Evolutionary conservation across 1,140 invertebrate genomes (phyloP), one percentile per base, ranked within the genome.

Genomic region (Megathymus violae): DNA sequence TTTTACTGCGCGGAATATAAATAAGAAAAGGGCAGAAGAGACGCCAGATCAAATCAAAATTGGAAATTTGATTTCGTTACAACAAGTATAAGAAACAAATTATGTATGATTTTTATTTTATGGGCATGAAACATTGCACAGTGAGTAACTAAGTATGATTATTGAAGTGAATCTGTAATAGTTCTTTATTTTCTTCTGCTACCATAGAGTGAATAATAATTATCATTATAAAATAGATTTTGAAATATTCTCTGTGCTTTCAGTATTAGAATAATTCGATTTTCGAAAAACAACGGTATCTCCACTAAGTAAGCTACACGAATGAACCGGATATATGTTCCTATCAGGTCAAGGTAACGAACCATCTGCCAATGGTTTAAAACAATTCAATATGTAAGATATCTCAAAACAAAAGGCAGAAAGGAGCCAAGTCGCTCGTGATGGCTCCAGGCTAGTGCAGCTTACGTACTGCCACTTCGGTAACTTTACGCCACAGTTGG

Each of bases 381-480:
- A 65, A 65, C 63, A 69, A 71, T 77, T 77, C 69, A 77, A 74
- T 70, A 68, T 65, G 67, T 48, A 65, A 59, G 64, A 68, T 69
- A 68, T 75, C 62, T 10, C 58, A 72, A 80, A 76, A 82, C 78
- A 82, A 80, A 78, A 78, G 80, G 71, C 76, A 80, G 74, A 82
- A 78, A 77, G 78, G 72, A 65, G 54, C 31, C 40, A 14, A 38
- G 15, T n/a, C 31, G 62, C 71, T 79, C 85, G 85, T 88, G 85
- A 88, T 77, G 63, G 74, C 85, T 78, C 44, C 67, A 56, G 85
- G 85, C 77, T 59, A 67, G 43, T 76, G 62, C 67, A 62, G 70
- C 76, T 74, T 76, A 69, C 76, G 74, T 69, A 76, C 85, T 85
- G 85, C 85, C 82, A 88, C 85, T 88, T 80, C 85, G 81, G 82